A percentile compares a stretch with the other conserved stretches of the same genome.
Conservation (phyloP, 1,140 invertebrate species). For the Nylanderia fulva region DNA sequence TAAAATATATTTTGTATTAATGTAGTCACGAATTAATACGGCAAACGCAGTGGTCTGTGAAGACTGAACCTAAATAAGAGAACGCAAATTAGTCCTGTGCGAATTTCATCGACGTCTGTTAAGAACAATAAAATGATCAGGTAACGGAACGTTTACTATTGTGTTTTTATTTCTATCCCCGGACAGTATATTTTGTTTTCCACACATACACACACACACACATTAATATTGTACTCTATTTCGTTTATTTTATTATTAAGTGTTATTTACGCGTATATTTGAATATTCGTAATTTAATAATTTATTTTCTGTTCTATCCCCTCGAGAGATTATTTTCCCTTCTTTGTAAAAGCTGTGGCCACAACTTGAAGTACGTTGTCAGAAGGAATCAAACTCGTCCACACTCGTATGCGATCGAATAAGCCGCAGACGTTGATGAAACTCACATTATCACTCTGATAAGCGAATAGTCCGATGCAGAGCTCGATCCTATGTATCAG, state of each 20-base stretch:
- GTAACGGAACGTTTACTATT: conserved; percentile 69
- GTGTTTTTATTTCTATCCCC: conserved; percentile 71
- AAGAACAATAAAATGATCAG: conserved; percentile 69
- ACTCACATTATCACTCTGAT: conserved; percentile 56
- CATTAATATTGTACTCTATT: no score
- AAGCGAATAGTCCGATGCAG: conserved; percentile 30
- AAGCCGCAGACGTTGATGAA: conserved; percentile 69
- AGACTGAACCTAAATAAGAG: conserved; percentile 69
- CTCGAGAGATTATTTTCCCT: conserved; percentile 5
- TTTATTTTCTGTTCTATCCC: not conserved
- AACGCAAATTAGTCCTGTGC: conserved; percentile 65
- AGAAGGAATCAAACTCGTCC: not conserved
- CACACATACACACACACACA: no score
- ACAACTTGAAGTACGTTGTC: conserved; percentile 17
- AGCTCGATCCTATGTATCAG: conserved; percentile 9
- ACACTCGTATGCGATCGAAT: conserved; percentile 6
- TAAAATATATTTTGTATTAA: conserved; percentile 80
- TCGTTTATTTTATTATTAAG: conserved; percentile 1
- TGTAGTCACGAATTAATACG: conserved; percentile 76
- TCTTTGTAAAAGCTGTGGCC: conserved; percentile 28
- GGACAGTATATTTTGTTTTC: conserved; percentile 27
- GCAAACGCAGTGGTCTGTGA: conserved; percentile 74
- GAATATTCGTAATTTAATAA: not conserved
- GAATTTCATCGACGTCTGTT: conserved; percentile 77
- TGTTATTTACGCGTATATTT: conserved; percentile 2